Base-by-base conservation (phyloP, 2,888 invertebrate species). In the Andrena marginata region DNA sequence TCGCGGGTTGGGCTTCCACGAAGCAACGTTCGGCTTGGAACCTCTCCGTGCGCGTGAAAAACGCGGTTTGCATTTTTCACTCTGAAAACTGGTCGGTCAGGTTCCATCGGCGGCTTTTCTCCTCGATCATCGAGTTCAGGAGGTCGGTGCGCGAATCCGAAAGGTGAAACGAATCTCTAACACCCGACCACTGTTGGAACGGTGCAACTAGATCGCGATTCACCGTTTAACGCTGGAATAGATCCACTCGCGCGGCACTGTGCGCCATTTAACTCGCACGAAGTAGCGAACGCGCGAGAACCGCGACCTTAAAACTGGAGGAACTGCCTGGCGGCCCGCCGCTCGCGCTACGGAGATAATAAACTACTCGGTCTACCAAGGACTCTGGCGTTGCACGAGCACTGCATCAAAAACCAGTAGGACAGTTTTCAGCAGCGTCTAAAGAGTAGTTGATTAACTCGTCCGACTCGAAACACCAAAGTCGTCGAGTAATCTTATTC, bases 71-170 rank as follows among this genome's bases (percentile, higher is more conserved):
- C 48, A 68, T 64, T 69, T 81, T 71, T 76, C 75, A 64, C 5
- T 71, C 42, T 56, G 49, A 42, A 42, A 82, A 82, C 76, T 72
- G 59, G 79, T 77, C 64, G 70, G 31, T 82, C 81, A 62, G 77
- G 68, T 77, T 73, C 49, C 48, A 26, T 67, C 69, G 65, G 23
- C n/a, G 35, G 69, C 56, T 80, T 84, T 73, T 81, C 81, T 69
- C 76, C 48, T 31, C 51, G 77, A 64, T 73, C 81, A 80, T 68
- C 79, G 84, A 80, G 87, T 85, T 86, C 78, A 87, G 74, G 70
- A 83, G 87, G 89, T 87, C 87, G 65, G 60, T 56, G 59, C 70
- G 76, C 67, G 35, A 71, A 78, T 62, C 48, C 63, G 16, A 74
- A 81, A 87, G 81, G 74, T 70, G 59, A 85, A 82, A 60, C 74